These are phyloP conservation scores for Garra rufa DNA, from an alignment of 2,113 vertebrate genomes.

Conservation along the genomic window DNA sequence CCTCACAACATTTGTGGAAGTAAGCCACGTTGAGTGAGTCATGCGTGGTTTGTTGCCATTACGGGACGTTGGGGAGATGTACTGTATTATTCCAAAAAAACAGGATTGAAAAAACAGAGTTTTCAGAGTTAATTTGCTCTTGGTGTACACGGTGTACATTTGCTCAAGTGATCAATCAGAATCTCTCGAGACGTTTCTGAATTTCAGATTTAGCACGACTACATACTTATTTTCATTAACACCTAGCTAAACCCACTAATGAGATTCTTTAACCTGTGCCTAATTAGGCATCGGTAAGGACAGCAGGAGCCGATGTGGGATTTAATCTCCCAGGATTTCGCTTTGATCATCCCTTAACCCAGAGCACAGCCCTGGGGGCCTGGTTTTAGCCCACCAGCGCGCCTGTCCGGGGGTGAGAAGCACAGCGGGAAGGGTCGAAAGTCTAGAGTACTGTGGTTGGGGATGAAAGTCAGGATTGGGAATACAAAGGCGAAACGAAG, in stretches of 20 bases:
- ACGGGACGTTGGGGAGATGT: constrained; percentile 59
- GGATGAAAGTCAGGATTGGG: constrained; percentile 42
- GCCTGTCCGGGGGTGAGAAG: background rate
- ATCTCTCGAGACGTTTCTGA: background rate
- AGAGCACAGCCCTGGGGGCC: background rate
- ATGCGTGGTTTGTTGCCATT: constrained; percentile 54
- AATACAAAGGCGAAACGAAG: constrained; percentile 53
- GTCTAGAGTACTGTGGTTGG: background rate
- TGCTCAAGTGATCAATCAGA: constrained; percentile 20
- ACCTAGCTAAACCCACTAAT: constrained; percentile 21
- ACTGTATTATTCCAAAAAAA: constrained; percentile 57
- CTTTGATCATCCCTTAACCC: constrained; percentile 45
- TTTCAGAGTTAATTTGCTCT: constrained; percentile 3
- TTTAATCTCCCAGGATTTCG: background rate
- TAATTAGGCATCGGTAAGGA: constrained; percentile 25
- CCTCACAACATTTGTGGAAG: constrained; percentile 70
- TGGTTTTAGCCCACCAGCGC: background rate
- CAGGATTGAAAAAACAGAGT: background rate
- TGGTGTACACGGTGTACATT: background rate
- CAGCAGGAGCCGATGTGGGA: constrained; percentile 1
- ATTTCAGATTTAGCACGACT: constrained; percentile 19
- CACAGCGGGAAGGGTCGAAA: background rate
- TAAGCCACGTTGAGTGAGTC: constrained; percentile 66
- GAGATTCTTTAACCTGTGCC: constrained; percentile 36
- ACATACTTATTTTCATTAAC: constrained; percentile 9